Evolutionary conservation across 2,888 invertebrate species (phyloP).

Genomic region (Deilephila elpenor): DNA sequence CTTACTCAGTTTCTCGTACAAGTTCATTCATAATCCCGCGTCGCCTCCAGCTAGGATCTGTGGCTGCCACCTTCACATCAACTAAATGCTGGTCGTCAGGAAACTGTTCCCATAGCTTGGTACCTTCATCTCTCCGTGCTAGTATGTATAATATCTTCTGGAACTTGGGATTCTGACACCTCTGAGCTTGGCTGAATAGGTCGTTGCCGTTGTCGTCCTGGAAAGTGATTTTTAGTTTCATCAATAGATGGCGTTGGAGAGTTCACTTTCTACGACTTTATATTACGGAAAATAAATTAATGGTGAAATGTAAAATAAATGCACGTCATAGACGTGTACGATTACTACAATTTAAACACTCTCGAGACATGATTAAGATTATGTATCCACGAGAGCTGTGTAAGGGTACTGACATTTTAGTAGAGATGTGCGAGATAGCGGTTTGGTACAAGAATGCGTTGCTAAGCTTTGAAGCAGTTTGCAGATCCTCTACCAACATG

Average conservation of each 20-base stretch:
- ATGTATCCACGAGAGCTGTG: no score
- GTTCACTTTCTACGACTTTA: no score
- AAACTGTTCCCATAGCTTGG: constrained; percentile 84
- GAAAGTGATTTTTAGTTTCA: constrained; percentile 33
- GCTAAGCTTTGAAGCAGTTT: no score
- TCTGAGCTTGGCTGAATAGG: constrained; percentile 72
- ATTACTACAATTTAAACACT: no score
- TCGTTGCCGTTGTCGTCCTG: constrained; percentile 65
- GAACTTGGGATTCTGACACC: constrained; percentile 86
- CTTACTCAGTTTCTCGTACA: constrained; percentile 86
- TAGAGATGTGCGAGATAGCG: no score
- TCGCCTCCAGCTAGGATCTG: constrained; percentile 87
- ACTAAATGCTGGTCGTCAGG: constrained; percentile 82
- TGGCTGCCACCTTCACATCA: constrained; percentile 87
- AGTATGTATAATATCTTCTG: constrained; percentile 86
- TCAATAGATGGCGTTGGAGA: neutral
- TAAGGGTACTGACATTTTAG: no score
- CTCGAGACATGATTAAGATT: no score
- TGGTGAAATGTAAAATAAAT: no score
- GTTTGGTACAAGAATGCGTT: no score
- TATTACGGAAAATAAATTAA: no score
- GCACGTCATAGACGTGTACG: no score
- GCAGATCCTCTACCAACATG: no score
- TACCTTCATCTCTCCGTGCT: constrained; percentile 81
- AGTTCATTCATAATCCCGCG: constrained; percentile 87